A percentile compares a stretch with the other conserved stretches of the same genome.
phyloP scores from a whole-genome alignment of 1,140 invertebrate species.

The Whitmania pigra region DNA sequence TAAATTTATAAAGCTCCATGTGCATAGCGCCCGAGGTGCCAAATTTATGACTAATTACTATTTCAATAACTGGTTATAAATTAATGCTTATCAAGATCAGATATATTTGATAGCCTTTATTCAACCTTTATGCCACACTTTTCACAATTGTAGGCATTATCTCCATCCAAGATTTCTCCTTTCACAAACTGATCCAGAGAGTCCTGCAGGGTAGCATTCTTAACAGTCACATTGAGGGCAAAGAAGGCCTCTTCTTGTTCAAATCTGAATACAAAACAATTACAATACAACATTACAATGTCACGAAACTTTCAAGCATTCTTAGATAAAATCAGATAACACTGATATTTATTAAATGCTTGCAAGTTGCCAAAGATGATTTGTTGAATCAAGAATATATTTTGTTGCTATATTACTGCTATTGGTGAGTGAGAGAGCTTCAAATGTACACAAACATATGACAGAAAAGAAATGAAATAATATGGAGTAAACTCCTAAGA shows the following conservation, averaged over 20 bases:
- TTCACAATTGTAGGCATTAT: conserved; percentile 97
- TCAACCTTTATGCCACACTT: conserved; percentile 94
- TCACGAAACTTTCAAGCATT: conserved; percentile 12
- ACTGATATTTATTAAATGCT: conserved; percentile 95
- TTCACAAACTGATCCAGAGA: conserved; percentile 96
- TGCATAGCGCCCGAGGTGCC: no score
- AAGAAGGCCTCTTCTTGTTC: conserved; percentile 41
- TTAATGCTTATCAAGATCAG: neutral
- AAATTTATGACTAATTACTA: neutral
- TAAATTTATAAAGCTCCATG: no score
- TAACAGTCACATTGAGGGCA: conserved; percentile 40
- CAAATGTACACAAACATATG: no score
- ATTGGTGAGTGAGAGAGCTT: no score
- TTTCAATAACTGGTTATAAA: neutral
- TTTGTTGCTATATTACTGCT: no score
- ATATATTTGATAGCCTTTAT: no score
- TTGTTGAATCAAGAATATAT: no score
- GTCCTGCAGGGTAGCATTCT: conserved; percentile 50
- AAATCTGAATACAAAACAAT: conserved; percentile 31
- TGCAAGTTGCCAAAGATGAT: conserved; percentile 15
- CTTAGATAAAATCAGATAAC: conserved; percentile 47
- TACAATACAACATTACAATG: conserved; percentile 9
- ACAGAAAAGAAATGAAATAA: no score
- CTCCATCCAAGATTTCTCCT: conserved; percentile 90
- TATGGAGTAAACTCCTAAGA: no score